phyloP scores from a whole-genome alignment of 2,888 invertebrate species.

The Geophilus truncorum region DNA sequence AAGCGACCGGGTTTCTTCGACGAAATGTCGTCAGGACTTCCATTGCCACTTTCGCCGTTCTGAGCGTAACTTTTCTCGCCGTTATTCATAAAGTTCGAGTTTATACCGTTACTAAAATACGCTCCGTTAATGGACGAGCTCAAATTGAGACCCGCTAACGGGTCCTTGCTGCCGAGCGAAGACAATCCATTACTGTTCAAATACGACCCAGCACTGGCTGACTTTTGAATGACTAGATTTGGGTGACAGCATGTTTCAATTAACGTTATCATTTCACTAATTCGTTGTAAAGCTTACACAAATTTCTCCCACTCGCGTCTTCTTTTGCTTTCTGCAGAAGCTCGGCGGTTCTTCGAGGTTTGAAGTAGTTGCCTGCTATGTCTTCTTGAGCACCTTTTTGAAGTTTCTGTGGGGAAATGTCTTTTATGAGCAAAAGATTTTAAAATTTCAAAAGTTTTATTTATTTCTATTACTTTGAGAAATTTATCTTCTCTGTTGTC shows the following conservation, averaged over 20 bases:
- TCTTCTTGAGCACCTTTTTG: slow-evolving; percentile 57
- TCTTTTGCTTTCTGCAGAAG: slow-evolving; percentile 55
- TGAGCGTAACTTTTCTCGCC: slow-evolving; percentile 34
- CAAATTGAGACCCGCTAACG: slow-evolving; percentile 36
- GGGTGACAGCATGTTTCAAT: too few species aligned
- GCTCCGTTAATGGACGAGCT: slow-evolving; percentile 41
- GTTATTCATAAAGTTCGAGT: background rate
- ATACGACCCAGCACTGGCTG: slow-evolving; percentile 32
- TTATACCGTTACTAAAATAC: slow-evolving; percentile 40
- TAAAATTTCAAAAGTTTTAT: too few species aligned
- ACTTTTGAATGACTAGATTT: slow-evolving; percentile 8
- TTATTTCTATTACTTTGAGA: slow-evolving; percentile 42
- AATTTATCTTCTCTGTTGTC: slow-evolving; percentile 44
- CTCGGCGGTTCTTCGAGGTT: slow-evolving; percentile 60
- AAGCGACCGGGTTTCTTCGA: slow-evolving; percentile 50
- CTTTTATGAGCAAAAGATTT: too few species aligned
- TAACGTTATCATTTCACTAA: background rate
- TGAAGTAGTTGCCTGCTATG: slow-evolving; percentile 67
- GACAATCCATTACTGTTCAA: slow-evolving; percentile 32
- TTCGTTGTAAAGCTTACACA: slow-evolving; percentile 11
- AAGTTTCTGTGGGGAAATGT: slow-evolving; percentile 55
- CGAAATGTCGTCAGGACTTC: slow-evolving; percentile 41
- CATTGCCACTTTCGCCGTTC: slow-evolving; percentile 37
- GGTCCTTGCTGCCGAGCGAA: slow-evolving; percentile 10
- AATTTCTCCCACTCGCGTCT: slow-evolving; percentile 46